These are phyloP conservation scores for Nothocercus julius DNA, from an alignment of 2,113 vertebrate species.

Conservation along the genomic window DNA sequence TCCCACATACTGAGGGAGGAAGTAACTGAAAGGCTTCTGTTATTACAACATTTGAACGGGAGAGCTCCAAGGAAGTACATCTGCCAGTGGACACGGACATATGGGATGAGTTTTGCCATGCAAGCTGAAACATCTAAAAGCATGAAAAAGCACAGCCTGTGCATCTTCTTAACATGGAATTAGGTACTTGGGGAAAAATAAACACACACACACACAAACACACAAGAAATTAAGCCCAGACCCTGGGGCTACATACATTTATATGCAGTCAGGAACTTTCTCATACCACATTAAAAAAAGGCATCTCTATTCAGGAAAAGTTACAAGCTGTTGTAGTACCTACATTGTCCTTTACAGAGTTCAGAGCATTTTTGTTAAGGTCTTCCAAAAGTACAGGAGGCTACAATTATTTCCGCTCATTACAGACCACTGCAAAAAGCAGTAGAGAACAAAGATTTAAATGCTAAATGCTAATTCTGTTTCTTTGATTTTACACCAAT, in stretches of 20 bases:
- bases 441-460: not conserved
- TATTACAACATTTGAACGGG: not conserved
- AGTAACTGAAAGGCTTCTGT: not conserved
- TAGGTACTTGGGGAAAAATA: not conserved
- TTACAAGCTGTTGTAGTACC: not conserved
- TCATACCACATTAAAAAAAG: not conserved
- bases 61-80: not conserved
- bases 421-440: not conserved
- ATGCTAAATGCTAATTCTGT: not conserved
- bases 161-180: not conserved
- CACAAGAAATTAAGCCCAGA: not conserved
- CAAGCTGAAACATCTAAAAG: not conserved
- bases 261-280: not conserved
- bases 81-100: not conserved
- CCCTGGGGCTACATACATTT: not conserved
- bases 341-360: not conserved
- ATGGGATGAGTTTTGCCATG: not conserved
- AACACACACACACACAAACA: not conserved
- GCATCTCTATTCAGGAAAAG: not conserved
- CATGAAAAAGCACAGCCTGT: accelerated
- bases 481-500: not conserved
- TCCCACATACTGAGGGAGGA: not conserved
- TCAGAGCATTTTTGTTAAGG: not conserved
- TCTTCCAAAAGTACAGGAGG: not conserved
- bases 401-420: not conserved